These are phyloP conservation scores for Todiramphus chloris DNA, from an alignment of 2,113 vertebrate species.

Conservation along the genomic window DNA sequence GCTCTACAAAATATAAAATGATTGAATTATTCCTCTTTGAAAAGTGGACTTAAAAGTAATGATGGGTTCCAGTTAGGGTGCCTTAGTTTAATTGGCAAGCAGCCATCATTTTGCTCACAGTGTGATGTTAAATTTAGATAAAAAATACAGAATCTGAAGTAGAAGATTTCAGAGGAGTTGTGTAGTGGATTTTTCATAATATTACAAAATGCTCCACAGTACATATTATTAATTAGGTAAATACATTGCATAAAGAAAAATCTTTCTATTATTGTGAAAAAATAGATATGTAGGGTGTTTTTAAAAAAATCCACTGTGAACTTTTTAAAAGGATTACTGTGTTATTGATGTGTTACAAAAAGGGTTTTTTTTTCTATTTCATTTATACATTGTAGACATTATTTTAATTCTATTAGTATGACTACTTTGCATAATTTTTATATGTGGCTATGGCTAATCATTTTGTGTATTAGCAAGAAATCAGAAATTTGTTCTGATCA, in stretches of 20 bases:
- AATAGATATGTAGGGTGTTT: background rate
- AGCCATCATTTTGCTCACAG: background rate
- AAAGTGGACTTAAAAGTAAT: conserved; percentile 19
- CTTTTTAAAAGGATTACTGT: background rate
- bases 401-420: background rate
- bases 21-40: conserved; percentile 20
- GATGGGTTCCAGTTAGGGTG: conserved; percentile 1
- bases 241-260: background rate
- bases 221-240: background rate
- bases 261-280: background rate
- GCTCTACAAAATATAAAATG: background rate
- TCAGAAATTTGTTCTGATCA: background rate
- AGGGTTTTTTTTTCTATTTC: background rate
- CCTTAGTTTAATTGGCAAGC: conserved; percentile 1
- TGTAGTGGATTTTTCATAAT: background rate
- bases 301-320: background rate
- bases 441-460: background rate
- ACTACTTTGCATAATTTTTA: background rate
- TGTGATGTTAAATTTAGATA: conserved; percentile 28
- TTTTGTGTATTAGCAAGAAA: background rate
- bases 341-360: background rate
- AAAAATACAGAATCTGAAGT: background rate
- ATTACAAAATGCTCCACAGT: background rate
- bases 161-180: conserved; percentile 2
- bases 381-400: background rate